A percentile compares a stretch with the other conserved stretches of the same genome.
These are phyloP conservation scores for cattle (Bos taurus) DNA, from an alignment of 2,113 vertebrate species.

Conservation along the genomic window ARS-UCD2.0 NC_037339.1:27078501-27079000, in stretches of 20 bases:
- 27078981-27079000: background rate
- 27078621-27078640: background rate
- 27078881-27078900: background rate
- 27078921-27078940: background rate
- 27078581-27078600: background rate
- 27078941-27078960: background rate
- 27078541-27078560: background rate
- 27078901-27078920: constrained; percentile 6
- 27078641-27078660: background rate
- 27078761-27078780: background rate
- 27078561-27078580: background rate
- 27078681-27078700: background rate
- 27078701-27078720: background rate
- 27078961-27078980: background rate
- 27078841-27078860: background rate
- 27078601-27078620: background rate
- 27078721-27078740: background rate
- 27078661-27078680: background rate
- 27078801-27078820: background rate
- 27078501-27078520: background rate
- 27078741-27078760: background rate
- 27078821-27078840: background rate
- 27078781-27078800: background rate
- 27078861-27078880: background rate
- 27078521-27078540: background rate